phyloP scores from a whole-genome alignment of 2,113 vertebrate genomes.

The Promerops cafer region DNA sequence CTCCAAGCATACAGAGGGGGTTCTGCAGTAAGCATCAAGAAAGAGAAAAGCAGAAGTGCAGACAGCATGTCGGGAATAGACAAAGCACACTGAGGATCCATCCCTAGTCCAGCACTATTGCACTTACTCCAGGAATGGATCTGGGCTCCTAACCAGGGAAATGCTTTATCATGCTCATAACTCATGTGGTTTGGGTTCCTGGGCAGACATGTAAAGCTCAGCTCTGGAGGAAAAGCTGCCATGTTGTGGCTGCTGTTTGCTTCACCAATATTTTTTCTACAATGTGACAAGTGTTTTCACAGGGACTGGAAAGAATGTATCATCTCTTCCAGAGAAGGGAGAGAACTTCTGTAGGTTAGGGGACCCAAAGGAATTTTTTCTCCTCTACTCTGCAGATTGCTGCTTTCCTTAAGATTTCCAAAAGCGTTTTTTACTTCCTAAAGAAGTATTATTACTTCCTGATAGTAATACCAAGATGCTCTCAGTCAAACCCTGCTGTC shows the following conservation, averaged over 20 bases:
- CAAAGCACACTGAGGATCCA: not conserved
- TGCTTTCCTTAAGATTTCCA: not conserved
- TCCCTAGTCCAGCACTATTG: not conserved
- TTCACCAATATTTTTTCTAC: not conserved
- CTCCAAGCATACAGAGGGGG: not conserved
- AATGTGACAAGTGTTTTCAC: not conserved
- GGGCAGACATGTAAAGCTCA: not conserved
- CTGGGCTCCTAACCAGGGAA: not conserved
- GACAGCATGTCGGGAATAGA: not conserved
- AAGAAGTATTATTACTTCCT: too few relatives aligned
- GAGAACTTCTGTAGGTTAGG: not conserved
- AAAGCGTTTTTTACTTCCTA: not conserved
- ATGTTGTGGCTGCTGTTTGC: not conserved
- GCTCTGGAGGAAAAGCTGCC: not conserved
- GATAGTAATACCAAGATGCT: not conserved
- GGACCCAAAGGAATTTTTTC: not conserved
- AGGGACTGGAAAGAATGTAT: not conserved
- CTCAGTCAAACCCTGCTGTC: not conserved
- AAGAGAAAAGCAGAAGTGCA: not conserved
- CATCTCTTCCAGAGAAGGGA: not conserved
- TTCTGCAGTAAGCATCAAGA: not conserved
- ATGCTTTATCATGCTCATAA: not conserved
- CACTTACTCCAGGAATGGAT: not conserved
- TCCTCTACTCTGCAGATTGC: not conserved
- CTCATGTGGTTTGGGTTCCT: not conserved